phyloP scores from a whole-genome alignment of 2,113 vertebrate species.

The Nerophis lumbriciformis region DNA sequence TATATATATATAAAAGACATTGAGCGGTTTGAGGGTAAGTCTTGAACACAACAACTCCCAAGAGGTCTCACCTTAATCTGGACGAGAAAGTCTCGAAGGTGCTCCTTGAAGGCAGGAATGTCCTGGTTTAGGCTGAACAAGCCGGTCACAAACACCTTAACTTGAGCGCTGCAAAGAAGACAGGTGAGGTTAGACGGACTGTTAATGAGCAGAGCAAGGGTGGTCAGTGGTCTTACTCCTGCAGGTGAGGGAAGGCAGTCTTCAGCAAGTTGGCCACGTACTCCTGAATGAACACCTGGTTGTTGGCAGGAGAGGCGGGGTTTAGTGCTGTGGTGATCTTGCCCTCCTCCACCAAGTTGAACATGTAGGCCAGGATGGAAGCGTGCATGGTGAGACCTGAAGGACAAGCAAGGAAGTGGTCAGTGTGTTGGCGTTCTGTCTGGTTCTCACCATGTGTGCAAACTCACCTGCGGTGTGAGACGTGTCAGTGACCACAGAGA shows the following conservation, averaged over 20 bases:
- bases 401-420: not conserved
- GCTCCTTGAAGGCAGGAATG: slow-evolving; percentile 98
- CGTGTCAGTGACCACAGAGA: slow-evolving; percentile 97
- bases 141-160: slow-evolving; percentile 98
- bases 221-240: slow-evolving; percentile 80
- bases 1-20: too few species aligned
- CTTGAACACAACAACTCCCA: not conserved
- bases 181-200: slow-evolving; percentile 28
- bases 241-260: slow-evolving; percentile 95
- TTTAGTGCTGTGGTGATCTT: slow-evolving; percentile 89
- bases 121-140: slow-evolving; percentile 99
- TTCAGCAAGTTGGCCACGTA: slow-evolving; percentile 98
- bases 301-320: slow-evolving; percentile 82
- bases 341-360: slow-evolving; percentile 97
- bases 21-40: not conserved
- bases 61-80: slow-evolving; percentile 87
- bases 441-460: not conserved
- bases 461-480: slow-evolving; percentile 92
- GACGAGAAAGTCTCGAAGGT: slow-evolving; percentile 95
- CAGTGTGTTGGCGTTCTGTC: not conserved
- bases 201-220: not conserved
- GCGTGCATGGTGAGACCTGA: slow-evolving; percentile 97
- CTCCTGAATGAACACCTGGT: slow-evolving; percentile 96
- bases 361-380: slow-evolving; percentile 98
- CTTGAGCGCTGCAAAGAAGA: slow-evolving; percentile 83